Evolutionary conservation across 2,113 vertebrate species (phyloP).

Genomic region (Mesitornis unicolor): DNA sequence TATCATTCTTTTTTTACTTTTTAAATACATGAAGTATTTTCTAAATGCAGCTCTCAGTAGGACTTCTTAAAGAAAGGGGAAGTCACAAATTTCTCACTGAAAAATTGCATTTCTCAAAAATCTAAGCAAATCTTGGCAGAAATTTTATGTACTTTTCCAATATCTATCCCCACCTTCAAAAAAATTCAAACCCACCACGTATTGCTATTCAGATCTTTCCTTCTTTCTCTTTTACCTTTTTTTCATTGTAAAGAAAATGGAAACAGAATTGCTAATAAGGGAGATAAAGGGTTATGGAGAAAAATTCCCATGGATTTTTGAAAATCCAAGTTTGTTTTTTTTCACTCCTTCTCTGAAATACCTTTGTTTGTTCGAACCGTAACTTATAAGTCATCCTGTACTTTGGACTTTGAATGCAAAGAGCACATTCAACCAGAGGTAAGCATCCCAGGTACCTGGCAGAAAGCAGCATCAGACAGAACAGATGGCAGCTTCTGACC

Average conservation of each 20-base stretch:
- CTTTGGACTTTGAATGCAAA: neutral
- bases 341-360: neutral
- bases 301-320: neutral
- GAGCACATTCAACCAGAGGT: neutral
- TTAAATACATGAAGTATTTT: neutral
- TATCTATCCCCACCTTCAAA: neutral
- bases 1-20: neutral
- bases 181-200: neutral
- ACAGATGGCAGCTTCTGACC: conserved; percentile 17
- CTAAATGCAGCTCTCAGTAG: neutral
- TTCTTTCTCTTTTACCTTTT: neutral
- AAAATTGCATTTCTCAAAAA: neutral
- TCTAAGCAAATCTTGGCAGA: neutral
- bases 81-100: neutral
- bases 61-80: neutral
- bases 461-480: neutral
- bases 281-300: neutral
- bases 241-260: neutral
- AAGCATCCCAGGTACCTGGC: conserved; percentile 12
- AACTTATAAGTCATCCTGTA: neutral
- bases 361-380: neutral
- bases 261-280: neutral
- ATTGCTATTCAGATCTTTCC: neutral
- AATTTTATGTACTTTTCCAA: neutral
- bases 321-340: neutral